Evolutionary conservation across 2,888 invertebrate species (phyloP), one percentile per base, ranked within the genome.

Genomic region (Cheilosia soror): DNA sequence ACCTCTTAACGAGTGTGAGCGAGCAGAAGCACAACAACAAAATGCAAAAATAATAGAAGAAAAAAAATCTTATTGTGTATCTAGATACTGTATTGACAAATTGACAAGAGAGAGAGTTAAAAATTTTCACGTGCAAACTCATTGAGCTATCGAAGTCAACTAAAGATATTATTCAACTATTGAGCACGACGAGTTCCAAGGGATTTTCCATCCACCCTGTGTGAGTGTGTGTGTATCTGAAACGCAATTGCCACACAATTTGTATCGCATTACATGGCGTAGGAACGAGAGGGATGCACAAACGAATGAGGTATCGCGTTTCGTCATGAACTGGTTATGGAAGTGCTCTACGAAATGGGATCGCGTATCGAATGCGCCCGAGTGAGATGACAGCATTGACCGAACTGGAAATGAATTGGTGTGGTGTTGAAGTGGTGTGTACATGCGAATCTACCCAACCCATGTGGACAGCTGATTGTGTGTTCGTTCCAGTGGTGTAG

Each of bases 81-180:
- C 78, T 86, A 85, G 84, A 86, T 78, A 76, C 66, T 80, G 68
- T 81, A 75, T 82, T 82, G 77, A 87, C 80, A 87, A 86, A 86
- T 87, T 87, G 87, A 88, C 87, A 87, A 87, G 86, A 88, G 87
- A 82, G 80, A 87, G 87, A 87, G 88, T 89, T 89, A 89, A 89
- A 90, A 89, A 89, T 90, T 88, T 89, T 90, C 91, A 92, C 92
- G 92, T 92, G 92, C 89, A 91, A 90, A 92, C 92, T 91, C 91
- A 90, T 90, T 90, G 92, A 92, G 92, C 92, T 92, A 92, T 92
- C 92, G 92, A 92, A 92, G 91, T 92, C 90, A 92, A 92, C 92
- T 92, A 92, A 92, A 91, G 91, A 91, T 91, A 92, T 91, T 91
- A 90, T 89, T 83, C 82, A 83, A 87, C 87, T 83, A 86, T 83